Evolutionary conservation across 2,797 vertebrate species (phyloP).

Genomic region (Dryobates pubescens): DNA sequence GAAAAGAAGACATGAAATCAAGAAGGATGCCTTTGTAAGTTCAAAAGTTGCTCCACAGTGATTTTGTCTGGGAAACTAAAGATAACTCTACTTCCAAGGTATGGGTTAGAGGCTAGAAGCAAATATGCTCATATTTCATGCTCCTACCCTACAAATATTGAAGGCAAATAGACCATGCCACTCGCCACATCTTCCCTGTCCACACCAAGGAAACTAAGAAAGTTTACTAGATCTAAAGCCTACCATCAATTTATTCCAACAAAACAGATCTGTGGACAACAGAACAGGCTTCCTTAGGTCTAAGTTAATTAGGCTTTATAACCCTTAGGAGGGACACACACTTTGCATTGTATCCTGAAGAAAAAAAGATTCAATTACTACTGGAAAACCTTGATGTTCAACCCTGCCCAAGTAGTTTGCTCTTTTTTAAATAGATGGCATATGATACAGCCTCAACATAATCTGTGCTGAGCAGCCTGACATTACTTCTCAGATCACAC

Average conservation of each 20-base stretch:
- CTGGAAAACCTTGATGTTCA: background rate
- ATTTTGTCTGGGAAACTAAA: background rate
- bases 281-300: background rate
- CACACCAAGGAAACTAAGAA: background rate
- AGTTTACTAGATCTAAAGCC: background rate
- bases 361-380: background rate
- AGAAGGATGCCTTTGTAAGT: background rate
- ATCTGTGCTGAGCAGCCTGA: background rate
- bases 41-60: background rate
- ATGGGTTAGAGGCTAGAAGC: background rate
- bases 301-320: background rate
- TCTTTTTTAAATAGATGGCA: background rate
- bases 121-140: background rate
- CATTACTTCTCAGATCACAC: background rate
- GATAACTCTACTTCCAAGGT: background rate
- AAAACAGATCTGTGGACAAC: background rate
- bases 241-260: background rate
- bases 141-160: background rate
- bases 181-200: background rate
- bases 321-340: background rate
- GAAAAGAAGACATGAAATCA: background rate
- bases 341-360: background rate
- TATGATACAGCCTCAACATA: accelerated
- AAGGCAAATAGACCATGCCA: background rate
- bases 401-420: background rate